Conservation (phyloP, 2,797 vertebrate genomes). For the Carapus acus region DNA sequence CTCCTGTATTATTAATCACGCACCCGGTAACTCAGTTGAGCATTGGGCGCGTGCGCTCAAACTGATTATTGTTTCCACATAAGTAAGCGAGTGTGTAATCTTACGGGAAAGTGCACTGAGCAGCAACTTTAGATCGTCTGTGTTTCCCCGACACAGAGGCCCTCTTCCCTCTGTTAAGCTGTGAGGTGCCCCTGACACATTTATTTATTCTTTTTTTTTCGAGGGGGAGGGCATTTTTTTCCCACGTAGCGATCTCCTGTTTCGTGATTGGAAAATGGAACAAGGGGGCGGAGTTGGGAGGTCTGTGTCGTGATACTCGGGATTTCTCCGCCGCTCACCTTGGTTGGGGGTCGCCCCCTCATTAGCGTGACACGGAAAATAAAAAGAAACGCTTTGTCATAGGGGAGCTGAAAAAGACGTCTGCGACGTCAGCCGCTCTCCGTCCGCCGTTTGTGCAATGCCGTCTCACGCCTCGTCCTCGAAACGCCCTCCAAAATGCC, state of each 20-base stretch:
- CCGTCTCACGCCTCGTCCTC: too few relatives aligned
- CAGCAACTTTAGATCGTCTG: conserved; percentile 13
- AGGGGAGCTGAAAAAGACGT: conserved; percentile 12
- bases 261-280: too few relatives aligned
- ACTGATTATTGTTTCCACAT: not conserved
- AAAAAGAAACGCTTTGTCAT: conserved; percentile 38
- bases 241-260: too few relatives aligned
- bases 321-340: conserved; percentile 52
- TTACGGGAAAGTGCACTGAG: not conserved
- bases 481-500: conserved; percentile 1
- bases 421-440: too few relatives aligned
- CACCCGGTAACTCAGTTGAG: not conserved
- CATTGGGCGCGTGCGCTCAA: not conserved
- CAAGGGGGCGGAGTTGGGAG: too few relatives aligned
- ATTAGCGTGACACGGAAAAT: conserved; percentile 30
- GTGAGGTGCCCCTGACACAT: conserved; percentile 61
- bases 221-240: too few relatives aligned
- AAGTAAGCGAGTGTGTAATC: conserved; percentile 6
- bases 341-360: conserved; percentile 51
- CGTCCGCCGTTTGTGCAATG: too few relatives aligned
- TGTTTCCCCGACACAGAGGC: conserved; percentile 37
- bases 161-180: conserved; percentile 60
- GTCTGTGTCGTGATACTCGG: too few relatives aligned
- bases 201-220: conserved; percentile 42
- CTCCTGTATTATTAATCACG: not conserved